phyloP scores from a whole-genome alignment of 2,888 invertebrate genomes.

The Acanthosoma haemorrhoidale region DNA sequence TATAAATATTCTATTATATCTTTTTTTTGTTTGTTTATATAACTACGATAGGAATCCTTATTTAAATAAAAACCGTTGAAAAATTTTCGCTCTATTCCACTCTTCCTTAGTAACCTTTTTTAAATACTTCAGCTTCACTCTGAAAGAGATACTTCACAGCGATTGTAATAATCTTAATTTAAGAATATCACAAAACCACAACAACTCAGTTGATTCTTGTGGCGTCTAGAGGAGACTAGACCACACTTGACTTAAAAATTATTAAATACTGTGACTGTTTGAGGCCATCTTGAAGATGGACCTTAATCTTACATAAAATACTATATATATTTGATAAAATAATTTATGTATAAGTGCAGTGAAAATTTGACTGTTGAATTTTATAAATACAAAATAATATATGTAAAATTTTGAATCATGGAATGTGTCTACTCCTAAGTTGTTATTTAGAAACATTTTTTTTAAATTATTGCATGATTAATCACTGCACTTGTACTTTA shows the following conservation, averaged over 20 bases:
- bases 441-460: not conserved
- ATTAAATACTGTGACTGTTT: constrained; percentile 18
- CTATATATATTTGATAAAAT: not conserved
- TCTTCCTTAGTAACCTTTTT: constrained; percentile 1
- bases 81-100: not conserved
- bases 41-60: not conserved
- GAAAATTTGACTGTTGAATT: not conserved
- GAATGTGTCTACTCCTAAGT: not conserved
- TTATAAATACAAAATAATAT: not conserved
- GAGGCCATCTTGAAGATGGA: not conserved
- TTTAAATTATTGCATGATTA: not conserved
- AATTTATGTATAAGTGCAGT: not conserved
- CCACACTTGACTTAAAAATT: constrained; percentile 18
- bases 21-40: not conserved
- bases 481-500: not conserved
- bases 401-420: not conserved
- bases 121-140: not conserved
- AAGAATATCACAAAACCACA: constrained; percentile 29
- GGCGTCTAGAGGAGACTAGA: constrained; percentile 15
- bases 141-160: not conserved
- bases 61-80: not conserved
- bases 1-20: not conserved
- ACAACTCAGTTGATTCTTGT: not conserved
- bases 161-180: constrained; percentile 30
- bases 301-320: constrained; percentile 14